Conservation (phyloP, 2,888 invertebrate species). For the Spodoptera littoralis region DNA sequence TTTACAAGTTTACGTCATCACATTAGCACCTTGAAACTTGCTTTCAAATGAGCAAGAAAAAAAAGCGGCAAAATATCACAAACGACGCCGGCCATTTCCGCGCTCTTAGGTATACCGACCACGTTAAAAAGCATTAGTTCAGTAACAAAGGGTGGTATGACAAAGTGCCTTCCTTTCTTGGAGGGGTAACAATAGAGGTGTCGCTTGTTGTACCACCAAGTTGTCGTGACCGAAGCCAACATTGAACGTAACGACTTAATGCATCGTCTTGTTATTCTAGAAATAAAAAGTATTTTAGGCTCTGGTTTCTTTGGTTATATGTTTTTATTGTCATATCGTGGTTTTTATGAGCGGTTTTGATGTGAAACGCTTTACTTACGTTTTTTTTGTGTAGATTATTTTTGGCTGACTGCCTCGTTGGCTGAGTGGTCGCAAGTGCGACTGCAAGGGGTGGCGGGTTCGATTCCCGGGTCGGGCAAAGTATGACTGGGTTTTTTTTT, state of each 20-base stretch:
- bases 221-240: conserved; percentile 62
- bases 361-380: conserved; percentile 20
- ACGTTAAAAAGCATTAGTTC: conserved; percentile 81
- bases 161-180: conserved; percentile 76
- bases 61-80: conserved; percentile 60
- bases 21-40: conserved; percentile 23
- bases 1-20: conserved; percentile 39
- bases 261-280: conserved; percentile 72
- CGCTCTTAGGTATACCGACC: conserved; percentile 67
- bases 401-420: no score
- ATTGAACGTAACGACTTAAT: conserved; percentile 80
- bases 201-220: conserved; percentile 62
- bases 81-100: conserved; percentile 73
- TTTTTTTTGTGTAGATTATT: conserved; percentile 3
- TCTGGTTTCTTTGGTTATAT: conserved; percentile 16
- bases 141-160: conserved; percentile 80
- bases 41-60: conserved; percentile 44
- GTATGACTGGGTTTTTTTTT: no score
- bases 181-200: conserved; percentile 71
- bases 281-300: conserved; percentile 54
- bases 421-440: no score
- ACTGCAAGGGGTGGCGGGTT: no score
- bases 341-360: no score
- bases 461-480: no score
- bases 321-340: no score